These are phyloP conservation scores for Ormyrus thymus DNA, from an alignment of 2,888 invertebrate genomes.

Conservation along the genomic window DNA sequence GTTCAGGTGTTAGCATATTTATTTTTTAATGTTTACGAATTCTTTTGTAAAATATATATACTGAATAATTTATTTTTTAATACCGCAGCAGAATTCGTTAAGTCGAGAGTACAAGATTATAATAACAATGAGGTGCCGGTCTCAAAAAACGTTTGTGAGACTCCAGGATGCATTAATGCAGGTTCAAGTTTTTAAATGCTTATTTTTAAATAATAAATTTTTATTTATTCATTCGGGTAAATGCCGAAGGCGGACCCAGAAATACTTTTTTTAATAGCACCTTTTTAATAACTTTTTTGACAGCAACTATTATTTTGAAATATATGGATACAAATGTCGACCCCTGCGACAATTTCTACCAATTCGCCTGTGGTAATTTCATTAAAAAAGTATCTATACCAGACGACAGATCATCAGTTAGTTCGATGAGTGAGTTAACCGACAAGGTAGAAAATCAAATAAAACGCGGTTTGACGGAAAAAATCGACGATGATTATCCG, in stretches of 20 bases:
- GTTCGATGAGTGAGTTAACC: conserved; percentile 82
- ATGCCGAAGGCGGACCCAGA: background rate
- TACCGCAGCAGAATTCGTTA: conserved; percentile 6
- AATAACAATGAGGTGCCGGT: background rate
- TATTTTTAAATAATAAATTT: no score
- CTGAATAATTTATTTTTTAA: background rate
- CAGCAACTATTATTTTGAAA: conserved; percentile 82
- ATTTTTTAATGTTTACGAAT: no score
- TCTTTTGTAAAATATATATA: no score
- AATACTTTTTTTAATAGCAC: background rate
- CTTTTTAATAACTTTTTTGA: background rate
- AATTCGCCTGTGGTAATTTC: conserved; percentile 87
- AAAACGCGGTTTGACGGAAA: conserved; percentile 81
- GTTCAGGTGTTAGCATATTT: no score
- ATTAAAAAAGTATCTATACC: conserved; percentile 84
- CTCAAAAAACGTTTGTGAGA: conserved; percentile 78
- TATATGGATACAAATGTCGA: conserved; percentile 84
- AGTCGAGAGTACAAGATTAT: background rate
- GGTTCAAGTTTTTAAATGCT: conserved; percentile 73
- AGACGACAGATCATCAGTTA: conserved; percentile 87
- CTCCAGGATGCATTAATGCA: conserved; percentile 87
- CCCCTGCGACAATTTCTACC: conserved; percentile 89
- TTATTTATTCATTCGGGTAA: background rate
- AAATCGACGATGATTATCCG: conserved; percentile 77
- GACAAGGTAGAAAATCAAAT: conserved; percentile 85